Percentiles rank a stretch among this genome's conserved stretches.
These are phyloP conservation scores for Diadophis punctatus DNA, from an alignment of 2,113 vertebrate species.

Conservation along the genomic window DNA sequence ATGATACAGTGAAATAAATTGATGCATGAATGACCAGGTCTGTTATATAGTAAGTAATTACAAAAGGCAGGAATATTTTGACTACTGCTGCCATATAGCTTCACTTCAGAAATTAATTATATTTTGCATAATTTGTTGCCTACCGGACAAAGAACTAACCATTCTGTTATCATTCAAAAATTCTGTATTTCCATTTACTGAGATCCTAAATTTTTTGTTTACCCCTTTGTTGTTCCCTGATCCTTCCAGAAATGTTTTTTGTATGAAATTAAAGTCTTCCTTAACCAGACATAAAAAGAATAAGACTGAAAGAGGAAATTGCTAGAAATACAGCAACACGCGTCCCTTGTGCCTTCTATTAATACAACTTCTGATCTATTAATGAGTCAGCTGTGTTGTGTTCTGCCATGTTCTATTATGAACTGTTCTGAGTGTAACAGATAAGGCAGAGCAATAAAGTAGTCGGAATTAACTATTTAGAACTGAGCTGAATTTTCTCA, in stretches of 20 bases:
- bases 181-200: neutral
- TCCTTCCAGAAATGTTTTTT: neutral
- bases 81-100: neutral
- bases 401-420: neutral
- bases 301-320: neutral
- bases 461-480: neutral
- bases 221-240: neutral
- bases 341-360: neutral
- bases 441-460: neutral
- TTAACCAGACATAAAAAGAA: neutral
- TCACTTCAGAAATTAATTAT: neutral
- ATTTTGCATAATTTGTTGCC: neutral
- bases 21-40: neutral
- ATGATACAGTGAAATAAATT: neutral
- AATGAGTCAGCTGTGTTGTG: neutral
- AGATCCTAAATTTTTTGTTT: neutral
- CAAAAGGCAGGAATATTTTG: neutral
- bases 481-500: neutral
- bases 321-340: neutral
- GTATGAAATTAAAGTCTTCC: neutral
- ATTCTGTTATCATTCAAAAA: neutral
- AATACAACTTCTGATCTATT: neutral
- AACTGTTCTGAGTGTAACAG: neutral
- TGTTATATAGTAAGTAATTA: neutral
- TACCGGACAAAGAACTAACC: neutral